phyloP scores from a whole-genome alignment of 2,797 vertebrate species.

The Trachops cirrhosus region DNA sequence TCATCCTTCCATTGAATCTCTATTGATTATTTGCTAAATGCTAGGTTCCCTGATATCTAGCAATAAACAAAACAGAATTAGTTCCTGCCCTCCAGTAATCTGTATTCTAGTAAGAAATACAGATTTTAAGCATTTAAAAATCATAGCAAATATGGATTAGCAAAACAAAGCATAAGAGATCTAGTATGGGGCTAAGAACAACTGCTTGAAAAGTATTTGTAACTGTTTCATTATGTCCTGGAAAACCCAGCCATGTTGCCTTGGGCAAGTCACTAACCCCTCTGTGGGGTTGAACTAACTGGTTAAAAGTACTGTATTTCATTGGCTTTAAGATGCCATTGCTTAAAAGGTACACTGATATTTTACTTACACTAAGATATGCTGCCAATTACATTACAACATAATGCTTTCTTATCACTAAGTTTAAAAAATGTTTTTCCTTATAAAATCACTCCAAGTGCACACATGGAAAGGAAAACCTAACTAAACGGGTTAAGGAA shows the following conservation, averaged over 20 bases:
- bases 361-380: neutral
- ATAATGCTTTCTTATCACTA: neutral
- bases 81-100: neutral
- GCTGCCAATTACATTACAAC: neutral
- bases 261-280: neutral
- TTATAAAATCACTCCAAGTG: neutral
- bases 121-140: conserved; percentile 9
- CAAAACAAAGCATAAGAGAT: neutral
- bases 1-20: neutral
- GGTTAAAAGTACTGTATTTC: neutral
- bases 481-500: neutral
- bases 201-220: conserved; percentile 26
- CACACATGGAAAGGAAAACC: neutral
- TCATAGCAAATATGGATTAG: neutral
- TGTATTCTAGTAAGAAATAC: conserved; percentile 5
- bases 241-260: neutral
- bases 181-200: neutral
- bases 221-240: neutral
- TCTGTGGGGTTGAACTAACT: neutral
- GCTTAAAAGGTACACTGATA: neutral
- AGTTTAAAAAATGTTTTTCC: neutral
- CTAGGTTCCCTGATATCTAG: neutral
- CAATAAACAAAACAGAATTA: neutral
- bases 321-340: neutral
- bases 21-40: neutral